These are phyloP conservation scores for Drosophila trapezifrons DNA, from an alignment of 1,140 invertebrate species.

Conservation along the genomic window DNA sequence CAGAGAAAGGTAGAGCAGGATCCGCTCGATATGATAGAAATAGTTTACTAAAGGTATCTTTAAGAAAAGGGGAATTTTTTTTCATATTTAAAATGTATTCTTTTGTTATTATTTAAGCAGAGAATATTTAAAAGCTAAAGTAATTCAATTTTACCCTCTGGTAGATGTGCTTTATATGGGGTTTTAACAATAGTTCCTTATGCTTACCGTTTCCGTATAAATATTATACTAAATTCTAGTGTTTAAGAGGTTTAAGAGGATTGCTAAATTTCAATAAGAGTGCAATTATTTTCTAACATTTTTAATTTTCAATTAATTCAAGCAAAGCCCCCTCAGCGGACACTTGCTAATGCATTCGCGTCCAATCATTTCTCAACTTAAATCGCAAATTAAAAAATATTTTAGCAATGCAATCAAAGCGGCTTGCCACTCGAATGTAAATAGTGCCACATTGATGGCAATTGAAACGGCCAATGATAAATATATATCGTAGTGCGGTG, in stretches of 20 bases:
- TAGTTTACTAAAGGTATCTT: no score
- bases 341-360: not conserved
- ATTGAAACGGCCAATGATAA: conserved; percentile 35
- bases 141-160: no score
- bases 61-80: no score
- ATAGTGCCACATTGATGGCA: conserved; percentile 33
- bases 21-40: not conserved
- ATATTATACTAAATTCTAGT: no score
- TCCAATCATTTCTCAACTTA: not conserved
- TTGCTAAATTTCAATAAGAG: not conserved
- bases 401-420: conserved; percentile 30
- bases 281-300: not conserved
- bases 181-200: no score
- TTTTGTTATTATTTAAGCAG: no score
- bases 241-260: no score
- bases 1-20: not conserved
- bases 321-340: not conserved
- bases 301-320: not conserved
- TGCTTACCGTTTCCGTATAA: no score
- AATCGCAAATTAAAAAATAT: conserved; percentile 36
- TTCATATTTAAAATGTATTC: no score
- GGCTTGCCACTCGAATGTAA: conserved; percentile 13
- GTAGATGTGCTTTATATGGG: no score
- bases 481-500: conserved; percentile 33
- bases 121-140: not conserved